These are phyloP conservation scores for Emys orbicularis DNA, from an alignment of 2,797 vertebrate species.

Conservation along the genomic window DNA sequence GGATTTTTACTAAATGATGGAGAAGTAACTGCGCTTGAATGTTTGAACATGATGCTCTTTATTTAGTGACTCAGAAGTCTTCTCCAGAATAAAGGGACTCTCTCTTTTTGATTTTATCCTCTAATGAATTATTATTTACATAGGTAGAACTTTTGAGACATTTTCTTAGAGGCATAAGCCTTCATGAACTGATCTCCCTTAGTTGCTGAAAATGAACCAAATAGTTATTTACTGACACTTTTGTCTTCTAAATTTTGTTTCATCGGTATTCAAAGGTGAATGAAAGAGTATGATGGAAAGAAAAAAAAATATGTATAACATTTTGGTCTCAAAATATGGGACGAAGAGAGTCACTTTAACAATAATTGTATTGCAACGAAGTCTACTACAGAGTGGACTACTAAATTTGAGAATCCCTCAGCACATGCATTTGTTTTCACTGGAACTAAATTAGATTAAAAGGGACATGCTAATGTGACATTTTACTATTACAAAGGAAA, in stretches of 20 bases:
- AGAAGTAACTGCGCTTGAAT: neutral
- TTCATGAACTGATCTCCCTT: rapidly evolving
- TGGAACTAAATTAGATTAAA: conserved; percentile 55
- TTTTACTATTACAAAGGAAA: conserved; percentile 74
- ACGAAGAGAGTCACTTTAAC: neutral
- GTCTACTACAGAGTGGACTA: neutral
- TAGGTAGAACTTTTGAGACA: neutral
- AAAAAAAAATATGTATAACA: neutral
- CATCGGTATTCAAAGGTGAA: neutral
- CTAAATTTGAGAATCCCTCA: conserved; percentile 21
- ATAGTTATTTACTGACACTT: rapidly evolving
- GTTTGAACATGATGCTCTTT: rapidly evolving
- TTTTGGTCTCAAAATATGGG: rapidly evolving
- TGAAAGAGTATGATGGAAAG: neutral
- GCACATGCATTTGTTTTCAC: conserved; percentile 35
- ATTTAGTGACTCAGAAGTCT: rapidly evolving
- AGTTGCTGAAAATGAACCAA: rapidly evolving
- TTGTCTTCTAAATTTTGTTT: neutral
- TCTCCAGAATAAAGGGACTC: neutral
- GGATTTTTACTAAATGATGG: neutral
- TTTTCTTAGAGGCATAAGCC: rapidly evolving
- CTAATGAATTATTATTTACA: rapidly evolving
- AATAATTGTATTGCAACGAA: neutral
- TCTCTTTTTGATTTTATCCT: neutral
- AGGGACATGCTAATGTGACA: conserved; percentile 81